These are phyloP conservation scores for Maconellicoccus hirsutus DNA, from an alignment of 1,140 invertebrate genomes.

Conservation along the genomic window DNA sequence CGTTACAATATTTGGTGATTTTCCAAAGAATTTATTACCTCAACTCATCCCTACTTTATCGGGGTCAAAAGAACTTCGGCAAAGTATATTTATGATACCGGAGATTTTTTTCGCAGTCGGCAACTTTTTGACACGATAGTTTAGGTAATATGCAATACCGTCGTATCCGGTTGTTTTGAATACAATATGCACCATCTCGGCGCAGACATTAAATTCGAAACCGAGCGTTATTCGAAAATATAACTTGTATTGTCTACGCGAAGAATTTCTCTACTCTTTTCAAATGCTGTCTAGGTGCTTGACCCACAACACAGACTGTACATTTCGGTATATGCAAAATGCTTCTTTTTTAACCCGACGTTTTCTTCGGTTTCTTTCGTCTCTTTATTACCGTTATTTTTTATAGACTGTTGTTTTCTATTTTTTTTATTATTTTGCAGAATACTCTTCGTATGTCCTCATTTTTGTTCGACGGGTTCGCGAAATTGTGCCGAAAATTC, in stretches of 20 bases:
- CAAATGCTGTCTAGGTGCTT: slow-evolving; percentile 2
- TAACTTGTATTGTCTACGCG: slow-evolving; percentile 1
- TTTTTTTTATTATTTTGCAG: background rate
- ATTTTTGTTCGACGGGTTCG: too few species aligned
- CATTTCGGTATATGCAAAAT: background rate
- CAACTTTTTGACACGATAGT: slow-evolving; percentile 8
- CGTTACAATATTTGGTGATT: background rate
- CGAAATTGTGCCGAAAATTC: too few species aligned
- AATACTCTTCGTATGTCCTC: background rate
- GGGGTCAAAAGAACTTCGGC: slow-evolving; percentile 1
- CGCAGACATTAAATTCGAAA: slow-evolving; percentile 1
- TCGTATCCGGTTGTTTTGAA: slow-evolving; percentile 6
- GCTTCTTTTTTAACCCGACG: background rate
- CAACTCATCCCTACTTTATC: background rate
- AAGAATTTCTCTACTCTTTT: slow-evolving; percentile 3
- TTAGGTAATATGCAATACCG: slow-evolving; percentile 6
- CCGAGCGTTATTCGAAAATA: background rate
- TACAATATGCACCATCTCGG: background rate
- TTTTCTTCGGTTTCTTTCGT: background rate
- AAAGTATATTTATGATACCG: background rate
- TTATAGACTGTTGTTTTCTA: slow-evolving; percentile 3
- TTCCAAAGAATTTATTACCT: slow-evolving; percentile 2
- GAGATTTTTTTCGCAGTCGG: background rate
- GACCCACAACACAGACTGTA: background rate
- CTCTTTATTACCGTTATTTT: slow-evolving; percentile 9